Base-by-base conservation (phyloP, 2,888 invertebrate genomes). In the Lasioglossum marginatum region DNA sequence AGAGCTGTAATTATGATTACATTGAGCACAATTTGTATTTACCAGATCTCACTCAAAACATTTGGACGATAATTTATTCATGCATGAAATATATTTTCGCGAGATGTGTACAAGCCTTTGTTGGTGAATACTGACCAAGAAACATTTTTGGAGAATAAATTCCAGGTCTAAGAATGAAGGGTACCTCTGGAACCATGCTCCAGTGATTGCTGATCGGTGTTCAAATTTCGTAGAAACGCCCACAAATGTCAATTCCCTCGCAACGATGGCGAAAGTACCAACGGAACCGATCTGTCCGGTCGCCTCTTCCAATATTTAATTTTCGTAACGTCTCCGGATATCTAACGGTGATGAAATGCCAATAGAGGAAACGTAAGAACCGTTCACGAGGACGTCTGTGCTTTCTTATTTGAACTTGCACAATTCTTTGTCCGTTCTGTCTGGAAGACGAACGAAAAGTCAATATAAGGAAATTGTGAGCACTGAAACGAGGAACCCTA, bases 291-390 rank as follows among this genome's bases (percentile, higher is more conserved):
- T 77, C 52, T 40, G 77, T 76, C 52, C 68, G 16, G 43, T 75
- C 52, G 37, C 31, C 57, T 86, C 48, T 73, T 27, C 23, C 79
- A 87, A 87, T 87, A 87, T 87, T 87, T 72, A 68, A 75, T 83
- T 83, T 83, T 87, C 87, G 79, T 87, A 82, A 87, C 87, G 66
- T 72, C 71, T 16, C 31, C 71, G 77, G 82, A 75, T 78, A 72
- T 82, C 83, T 82, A 87, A 87, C 83, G 75, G 66, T 78, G 83
- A 86, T 34, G 83, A 80, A 82, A 87, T 60, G 16, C 52, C 45
- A 71, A 63, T 66, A 52, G n/a, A 37, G 60, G 71, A 77, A 77
- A 74, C 79, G 45, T 37, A 27, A 70, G 78, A 66, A 60, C 57
- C 74, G 77, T 77, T 76, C 40, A 14, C 71, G 76, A 37, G 76